Evolutionary conservation across 2,888 invertebrate species (phyloP).

Genomic region (Meliscaeva auricollis): DNA sequence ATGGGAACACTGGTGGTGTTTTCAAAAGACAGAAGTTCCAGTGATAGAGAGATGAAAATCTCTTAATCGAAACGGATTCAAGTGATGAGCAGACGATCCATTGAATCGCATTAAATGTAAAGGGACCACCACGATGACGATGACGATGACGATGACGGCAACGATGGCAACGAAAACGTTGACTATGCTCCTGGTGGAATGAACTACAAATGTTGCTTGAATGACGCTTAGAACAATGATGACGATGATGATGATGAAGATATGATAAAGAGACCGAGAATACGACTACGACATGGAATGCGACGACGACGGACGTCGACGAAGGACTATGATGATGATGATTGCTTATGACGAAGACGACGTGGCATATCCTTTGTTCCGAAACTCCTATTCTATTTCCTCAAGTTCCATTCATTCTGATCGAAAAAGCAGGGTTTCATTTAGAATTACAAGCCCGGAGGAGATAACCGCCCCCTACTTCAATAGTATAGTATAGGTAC

Average conservation of each 20-base stretch:
- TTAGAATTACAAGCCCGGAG: slow-evolving; percentile 18
- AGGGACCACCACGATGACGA: slow-evolving; percentile 44
- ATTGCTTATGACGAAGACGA: slow-evolving; percentile 68
- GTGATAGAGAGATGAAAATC: slow-evolving; percentile 68
- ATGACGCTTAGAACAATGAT: slow-evolving; percentile 67
- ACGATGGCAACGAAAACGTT: not conserved
- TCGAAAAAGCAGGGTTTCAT: slow-evolving; percentile 38
- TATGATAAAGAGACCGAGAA: slow-evolving; percentile 56
- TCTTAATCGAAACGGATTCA: slow-evolving; percentile 76
- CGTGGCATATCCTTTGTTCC: slow-evolving; percentile 69
- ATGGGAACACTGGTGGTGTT: slow-evolving; percentile 29
- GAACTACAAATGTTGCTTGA: slow-evolving; percentile 56
- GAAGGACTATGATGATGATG: slow-evolving; percentile 36
- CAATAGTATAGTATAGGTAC: no score
- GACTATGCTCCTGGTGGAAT: slow-evolving; percentile 36
- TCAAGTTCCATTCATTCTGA: slow-evolving; percentile 59
- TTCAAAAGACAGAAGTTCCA: slow-evolving; percentile 16
- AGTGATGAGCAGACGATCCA: slow-evolving; percentile 73
- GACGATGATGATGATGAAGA: slow-evolving; percentile 50
- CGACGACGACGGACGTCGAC: not conserved
- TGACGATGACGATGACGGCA: not conserved
- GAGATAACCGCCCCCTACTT: not conserved
- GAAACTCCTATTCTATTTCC: slow-evolving; percentile 9
- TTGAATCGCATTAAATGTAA: slow-evolving; percentile 73
- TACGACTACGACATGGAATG: slow-evolving; percentile 44